phyloP scores from a whole-genome alignment of 2,797 vertebrate genomes.

The Siniperca undulata region DNA sequence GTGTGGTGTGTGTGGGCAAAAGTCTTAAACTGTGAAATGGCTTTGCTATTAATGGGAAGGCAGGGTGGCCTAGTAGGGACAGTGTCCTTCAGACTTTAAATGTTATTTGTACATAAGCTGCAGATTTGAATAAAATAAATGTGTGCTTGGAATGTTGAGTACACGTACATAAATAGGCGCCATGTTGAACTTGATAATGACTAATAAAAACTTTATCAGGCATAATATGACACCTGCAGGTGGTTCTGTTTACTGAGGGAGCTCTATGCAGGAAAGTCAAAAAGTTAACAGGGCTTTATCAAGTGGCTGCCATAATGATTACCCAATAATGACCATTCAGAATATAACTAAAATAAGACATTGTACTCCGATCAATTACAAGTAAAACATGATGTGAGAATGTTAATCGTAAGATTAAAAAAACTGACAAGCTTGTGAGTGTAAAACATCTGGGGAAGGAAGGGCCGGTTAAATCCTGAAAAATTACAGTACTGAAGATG shows the following conservation, averaged over 20 bases:
- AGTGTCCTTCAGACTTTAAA: background rate
- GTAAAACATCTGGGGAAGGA: background rate
- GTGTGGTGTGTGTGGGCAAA: background rate
- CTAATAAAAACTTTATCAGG: background rate
- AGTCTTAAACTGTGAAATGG: background rate
- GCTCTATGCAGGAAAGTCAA: background rate
- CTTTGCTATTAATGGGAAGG: background rate
- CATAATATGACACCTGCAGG: slow-evolving; percentile 19
- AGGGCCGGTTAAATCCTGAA: background rate
- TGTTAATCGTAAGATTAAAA: background rate
- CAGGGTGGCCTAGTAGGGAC: background rate
- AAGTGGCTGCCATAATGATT: background rate
- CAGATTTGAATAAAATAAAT: background rate
- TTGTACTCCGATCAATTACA: background rate
- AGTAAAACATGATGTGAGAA: background rate
- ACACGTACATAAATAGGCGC: background rate
- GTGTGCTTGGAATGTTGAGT: background rate
- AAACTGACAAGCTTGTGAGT: background rate
- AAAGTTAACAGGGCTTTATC: background rate
- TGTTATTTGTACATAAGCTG: background rate
- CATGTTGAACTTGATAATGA: background rate
- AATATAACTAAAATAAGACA: slow-evolving; percentile 9
- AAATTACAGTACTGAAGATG: slow-evolving; percentile 8
- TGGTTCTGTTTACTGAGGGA: background rate
- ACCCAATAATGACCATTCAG: background rate